phyloP scores from a whole-genome alignment of 53 echinoderm and acorn worm species.

The Glandiceps talaboti region DNA sequence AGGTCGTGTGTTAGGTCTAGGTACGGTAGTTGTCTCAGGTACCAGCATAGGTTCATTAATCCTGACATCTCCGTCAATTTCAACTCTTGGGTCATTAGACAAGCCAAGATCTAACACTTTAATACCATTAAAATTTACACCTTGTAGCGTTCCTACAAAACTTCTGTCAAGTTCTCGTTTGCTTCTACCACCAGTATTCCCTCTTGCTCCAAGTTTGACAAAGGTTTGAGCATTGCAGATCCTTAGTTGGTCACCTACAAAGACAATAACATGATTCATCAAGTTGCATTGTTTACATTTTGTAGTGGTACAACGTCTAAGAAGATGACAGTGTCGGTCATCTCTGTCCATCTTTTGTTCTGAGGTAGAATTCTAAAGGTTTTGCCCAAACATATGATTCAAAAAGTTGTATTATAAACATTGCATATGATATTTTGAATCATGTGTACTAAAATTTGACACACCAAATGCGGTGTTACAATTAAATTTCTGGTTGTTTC shows the following conservation, averaged over 20 bases:
- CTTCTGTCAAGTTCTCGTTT: conserved; percentile 22
- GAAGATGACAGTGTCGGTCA: too few relatives aligned
- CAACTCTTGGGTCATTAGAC: conserved; percentile 32
- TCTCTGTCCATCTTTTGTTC: too few relatives aligned
- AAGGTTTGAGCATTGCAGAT: conserved; percentile 69
- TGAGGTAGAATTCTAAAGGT: too few relatives aligned
- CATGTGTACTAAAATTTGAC: too few relatives aligned
- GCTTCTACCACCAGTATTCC: conserved; percentile 2
- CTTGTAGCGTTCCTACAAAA: conserved; percentile 53
- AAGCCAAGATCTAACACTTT: conserved; percentile 56
- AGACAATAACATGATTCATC: too few relatives aligned
- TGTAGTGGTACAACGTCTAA: too few relatives aligned
- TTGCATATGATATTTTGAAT: too few relatives aligned
- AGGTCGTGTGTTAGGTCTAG: neutral
- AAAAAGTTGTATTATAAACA: too few relatives aligned
- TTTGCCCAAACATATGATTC: too few relatives aligned
- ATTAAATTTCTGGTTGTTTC: too few relatives aligned
- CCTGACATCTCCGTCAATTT: conserved; percentile 44
- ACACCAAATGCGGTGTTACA: too few relatives aligned
- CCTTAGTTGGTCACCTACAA: conserved; percentile 51
- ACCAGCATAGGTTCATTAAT: conserved; percentile 12
- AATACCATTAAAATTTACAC: conserved; percentile 71
- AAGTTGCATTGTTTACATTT: too few relatives aligned
- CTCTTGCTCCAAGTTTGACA: conserved; percentile 57
- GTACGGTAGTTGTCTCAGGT: neutral